Conservation (phyloP, 23 tunicate genomes). For the Halocynthia roretzi region DNA sequence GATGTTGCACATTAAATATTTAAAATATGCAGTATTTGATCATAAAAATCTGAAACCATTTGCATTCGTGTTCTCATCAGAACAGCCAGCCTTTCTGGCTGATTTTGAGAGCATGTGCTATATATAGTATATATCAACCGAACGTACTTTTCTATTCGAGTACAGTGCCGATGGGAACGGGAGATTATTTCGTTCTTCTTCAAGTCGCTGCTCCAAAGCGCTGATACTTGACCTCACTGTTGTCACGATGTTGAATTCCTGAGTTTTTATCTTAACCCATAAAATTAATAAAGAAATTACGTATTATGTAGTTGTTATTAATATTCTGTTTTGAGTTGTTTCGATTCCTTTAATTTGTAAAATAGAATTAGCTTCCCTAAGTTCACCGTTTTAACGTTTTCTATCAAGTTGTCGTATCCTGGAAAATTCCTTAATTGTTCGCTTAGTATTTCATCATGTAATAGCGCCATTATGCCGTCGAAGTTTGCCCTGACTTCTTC, state of each 20-base stretch:
- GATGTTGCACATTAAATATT: no score
- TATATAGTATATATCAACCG: background rate
- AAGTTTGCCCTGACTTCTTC: constrained; percentile 37
- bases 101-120: background rate
- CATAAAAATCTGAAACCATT: background rate
- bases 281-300: background rate
- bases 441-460: constrained; percentile 7
- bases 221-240: constrained; percentile 6
- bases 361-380: background rate
- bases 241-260: constrained; percentile 2
- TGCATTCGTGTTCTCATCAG: no score
- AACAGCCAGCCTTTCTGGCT: no score
- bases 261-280: background rate
- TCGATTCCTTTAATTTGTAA: background rate
- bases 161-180: constrained; percentile 15
- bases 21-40: no score
- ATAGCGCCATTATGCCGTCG: constrained; percentile 1
- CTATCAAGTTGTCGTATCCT: background rate
- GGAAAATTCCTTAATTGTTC: constrained; percentile 10
- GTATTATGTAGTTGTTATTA: background rate
- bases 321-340: no score
- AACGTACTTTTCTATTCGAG: constrained; percentile 26
- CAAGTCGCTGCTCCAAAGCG: constrained; percentile 12
- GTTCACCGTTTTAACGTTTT: constrained; percentile 19
- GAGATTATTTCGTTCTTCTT: background rate